These are phyloP conservation scores for Oncorhynchus masou DNA, from an alignment of 2,113 vertebrate species.

Conservation along the genomic window DNA sequence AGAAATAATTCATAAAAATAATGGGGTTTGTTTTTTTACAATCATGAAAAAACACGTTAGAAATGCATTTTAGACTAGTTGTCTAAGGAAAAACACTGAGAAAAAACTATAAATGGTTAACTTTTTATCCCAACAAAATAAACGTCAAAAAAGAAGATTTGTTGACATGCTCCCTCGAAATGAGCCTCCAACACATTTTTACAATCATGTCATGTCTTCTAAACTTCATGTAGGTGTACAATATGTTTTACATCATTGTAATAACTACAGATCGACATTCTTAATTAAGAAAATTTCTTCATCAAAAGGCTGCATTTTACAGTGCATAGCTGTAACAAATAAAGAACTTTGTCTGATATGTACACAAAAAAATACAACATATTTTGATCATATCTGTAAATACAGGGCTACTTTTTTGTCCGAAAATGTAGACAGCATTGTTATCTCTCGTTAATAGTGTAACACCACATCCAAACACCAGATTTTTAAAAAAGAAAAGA, in stretches of 20 bases:
- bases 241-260: slow-evolving; percentile 84
- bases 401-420: slow-evolving; percentile 85
- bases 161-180: slow-evolving; percentile 70
- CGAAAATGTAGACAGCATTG: slow-evolving; percentile 84
- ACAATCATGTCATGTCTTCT: slow-evolving; percentile 96
- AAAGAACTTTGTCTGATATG: slow-evolving; percentile 91
- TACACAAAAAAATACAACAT: slow-evolving; percentile 99
- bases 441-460: slow-evolving; percentile 82
- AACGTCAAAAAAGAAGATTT: slow-evolving; percentile 64
- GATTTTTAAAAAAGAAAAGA: slow-evolving; percentile 65
- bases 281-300: slow-evolving; percentile 94
- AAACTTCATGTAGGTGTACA: slow-evolving; percentile 92
- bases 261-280: slow-evolving; percentile 96
- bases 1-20: slow-evolving; percentile 72
- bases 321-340: slow-evolving; percentile 99
- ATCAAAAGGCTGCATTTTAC: slow-evolving; percentile 98
- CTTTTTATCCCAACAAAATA: slow-evolving; percentile 55
- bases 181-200: slow-evolving; percentile 71
- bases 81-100: slow-evolving; percentile 70
- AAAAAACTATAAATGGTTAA: slow-evolving; percentile 76
- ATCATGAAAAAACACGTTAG: slow-evolving; percentile 73
- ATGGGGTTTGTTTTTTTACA: slow-evolving; percentile 57
- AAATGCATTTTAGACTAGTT: slow-evolving; percentile 70
- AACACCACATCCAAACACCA: slow-evolving; percentile 85
- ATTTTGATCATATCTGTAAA: slow-evolving; percentile 92